These are phyloP conservation scores for Takifugu flavidus DNA, from an alignment of 2,113 vertebrate genomes.

Conservation along the genomic window DNA sequence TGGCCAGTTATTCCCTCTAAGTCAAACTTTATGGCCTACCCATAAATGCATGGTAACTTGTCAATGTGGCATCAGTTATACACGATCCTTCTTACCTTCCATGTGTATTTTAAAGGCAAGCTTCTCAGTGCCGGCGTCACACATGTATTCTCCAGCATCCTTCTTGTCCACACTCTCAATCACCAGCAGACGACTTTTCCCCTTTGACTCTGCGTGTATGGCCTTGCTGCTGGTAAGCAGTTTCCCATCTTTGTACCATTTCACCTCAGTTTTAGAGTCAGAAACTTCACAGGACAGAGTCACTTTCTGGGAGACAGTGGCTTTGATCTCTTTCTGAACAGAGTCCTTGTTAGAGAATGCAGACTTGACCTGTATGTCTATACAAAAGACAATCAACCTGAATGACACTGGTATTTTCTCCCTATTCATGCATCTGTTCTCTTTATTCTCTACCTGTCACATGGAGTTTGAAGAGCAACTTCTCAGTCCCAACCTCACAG, in stretches of 20 bases:
- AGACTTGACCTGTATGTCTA: conserved; percentile 21
- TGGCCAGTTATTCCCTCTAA: too few species aligned
- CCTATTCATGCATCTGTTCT: background rate
- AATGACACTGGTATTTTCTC: background rate
- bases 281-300: conserved; percentile 75
- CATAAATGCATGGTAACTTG: too few species aligned
- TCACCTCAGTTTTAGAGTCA: conserved; percentile 71
- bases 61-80: background rate
- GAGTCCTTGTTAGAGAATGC: conserved; percentile 73
- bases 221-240: conserved; percentile 65
- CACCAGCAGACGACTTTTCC: conserved; percentile 66
- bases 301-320: conserved; percentile 60
- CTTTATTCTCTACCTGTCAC: conserved; percentile 54
- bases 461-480: conserved; percentile 69
- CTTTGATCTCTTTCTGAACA: conserved; percentile 74
- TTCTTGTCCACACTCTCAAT: conserved; percentile 75
- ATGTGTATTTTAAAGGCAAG: conserved; percentile 70
- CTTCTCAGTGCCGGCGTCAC: conserved; percentile 74
- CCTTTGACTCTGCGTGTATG: conserved; percentile 61
- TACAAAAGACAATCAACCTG: background rate
- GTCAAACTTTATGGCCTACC: too few species aligned
- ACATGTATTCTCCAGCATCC: conserved; percentile 78
- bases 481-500: conserved; percentile 77
- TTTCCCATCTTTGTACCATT: conserved; percentile 80
- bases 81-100: conserved; percentile 68